Conservation (phyloP, 2,888 invertebrate species). For the Drosophila silvestris region DNA sequence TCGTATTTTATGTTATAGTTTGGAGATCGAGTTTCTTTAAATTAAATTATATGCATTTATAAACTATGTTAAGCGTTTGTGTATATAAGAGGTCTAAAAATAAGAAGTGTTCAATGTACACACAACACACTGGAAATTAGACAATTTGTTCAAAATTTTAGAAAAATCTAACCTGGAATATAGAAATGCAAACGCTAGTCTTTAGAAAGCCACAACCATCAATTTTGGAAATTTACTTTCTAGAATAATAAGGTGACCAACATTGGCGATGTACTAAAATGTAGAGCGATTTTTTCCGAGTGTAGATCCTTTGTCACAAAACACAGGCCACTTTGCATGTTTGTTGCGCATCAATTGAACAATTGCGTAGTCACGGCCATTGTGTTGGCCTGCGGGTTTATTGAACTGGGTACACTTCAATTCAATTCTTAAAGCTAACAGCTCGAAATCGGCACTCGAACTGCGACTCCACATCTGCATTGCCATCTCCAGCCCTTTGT, state of each 20-base stretch:
- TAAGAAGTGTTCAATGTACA: too few relatives aligned
- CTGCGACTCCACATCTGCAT: not conserved
- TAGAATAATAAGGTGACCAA: not conserved
- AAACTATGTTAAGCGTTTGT: too few relatives aligned
- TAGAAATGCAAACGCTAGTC: too few relatives aligned
- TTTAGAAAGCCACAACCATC: not conserved
- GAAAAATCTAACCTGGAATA: too few relatives aligned
- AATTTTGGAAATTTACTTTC: not conserved
- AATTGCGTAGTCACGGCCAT: conserved; percentile 12
- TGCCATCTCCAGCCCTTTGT: conserved; percentile 12
- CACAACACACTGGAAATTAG: too few relatives aligned
- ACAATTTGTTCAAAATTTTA: too few relatives aligned
- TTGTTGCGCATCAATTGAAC: conserved; percentile 61
- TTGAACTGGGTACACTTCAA: conserved; percentile 52
- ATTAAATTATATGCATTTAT: too few relatives aligned
- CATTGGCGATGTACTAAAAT: not conserved
- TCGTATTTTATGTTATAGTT: not conserved
- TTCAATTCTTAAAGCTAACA: conserved; percentile 51
- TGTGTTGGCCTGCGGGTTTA: conserved; percentile 52
- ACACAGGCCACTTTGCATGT: conserved; percentile 57
- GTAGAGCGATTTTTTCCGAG: not conserved
- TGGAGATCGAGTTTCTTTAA: too few relatives aligned
- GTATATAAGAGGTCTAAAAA: too few relatives aligned
- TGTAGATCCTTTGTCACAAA: conserved; percentile 30
- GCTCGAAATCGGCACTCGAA: conserved; percentile 12